These are phyloP conservation scores for Drosophila kokeensis DNA, from an alignment of 2,888 invertebrate genomes.

Conservation along the genomic window DNA sequence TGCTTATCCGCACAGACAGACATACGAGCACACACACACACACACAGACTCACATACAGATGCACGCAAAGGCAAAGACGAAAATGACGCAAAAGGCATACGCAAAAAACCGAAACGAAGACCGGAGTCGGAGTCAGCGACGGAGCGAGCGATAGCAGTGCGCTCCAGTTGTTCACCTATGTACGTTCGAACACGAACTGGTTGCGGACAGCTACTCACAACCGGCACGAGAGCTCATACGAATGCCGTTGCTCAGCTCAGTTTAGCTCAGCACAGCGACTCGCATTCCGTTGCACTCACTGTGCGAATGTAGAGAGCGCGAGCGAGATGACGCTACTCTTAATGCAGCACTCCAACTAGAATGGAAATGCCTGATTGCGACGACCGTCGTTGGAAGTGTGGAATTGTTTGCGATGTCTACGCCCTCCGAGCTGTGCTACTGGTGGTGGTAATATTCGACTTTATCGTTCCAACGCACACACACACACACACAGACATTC, in stretches of 20 bases:
- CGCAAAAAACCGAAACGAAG: constrained; percentile 41
- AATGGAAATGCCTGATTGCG: constrained; percentile 44
- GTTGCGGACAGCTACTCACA: constrained; percentile 72
- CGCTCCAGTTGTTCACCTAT: constrained; percentile 83
- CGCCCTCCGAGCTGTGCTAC: constrained; percentile 52
- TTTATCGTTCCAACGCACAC: constrained; percentile 50
- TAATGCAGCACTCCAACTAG: constrained; percentile 57
- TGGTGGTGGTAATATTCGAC: constrained; percentile 48
- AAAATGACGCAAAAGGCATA: constrained; percentile 26
- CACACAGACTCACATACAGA: constrained; percentile 27
- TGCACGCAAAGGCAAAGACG: constrained; percentile 48
- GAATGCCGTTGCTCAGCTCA: constrained; percentile 65
- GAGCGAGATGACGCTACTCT: constrained; percentile 59
- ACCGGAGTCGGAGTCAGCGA: constrained; percentile 47
- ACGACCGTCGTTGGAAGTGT: constrained; percentile 44
- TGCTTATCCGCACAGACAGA: constrained; percentile 56
- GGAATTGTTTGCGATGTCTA: constrained; percentile 28
- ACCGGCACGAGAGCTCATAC: constrained; percentile 65
- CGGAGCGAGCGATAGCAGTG: constrained; percentile 55
- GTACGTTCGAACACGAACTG: constrained; percentile 85
- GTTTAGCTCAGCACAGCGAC: constrained; percentile 19
- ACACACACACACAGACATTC: constrained; percentile 9
- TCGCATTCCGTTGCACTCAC: constrained; percentile 72
- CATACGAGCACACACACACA: constrained; percentile 21
- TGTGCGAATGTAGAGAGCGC: constrained; percentile 24